Evolutionary conservation across 1,140 invertebrate genomes (phyloP), one percentile per base, ranked within the genome.

Genomic region (Drosophila seguyi): DNA sequence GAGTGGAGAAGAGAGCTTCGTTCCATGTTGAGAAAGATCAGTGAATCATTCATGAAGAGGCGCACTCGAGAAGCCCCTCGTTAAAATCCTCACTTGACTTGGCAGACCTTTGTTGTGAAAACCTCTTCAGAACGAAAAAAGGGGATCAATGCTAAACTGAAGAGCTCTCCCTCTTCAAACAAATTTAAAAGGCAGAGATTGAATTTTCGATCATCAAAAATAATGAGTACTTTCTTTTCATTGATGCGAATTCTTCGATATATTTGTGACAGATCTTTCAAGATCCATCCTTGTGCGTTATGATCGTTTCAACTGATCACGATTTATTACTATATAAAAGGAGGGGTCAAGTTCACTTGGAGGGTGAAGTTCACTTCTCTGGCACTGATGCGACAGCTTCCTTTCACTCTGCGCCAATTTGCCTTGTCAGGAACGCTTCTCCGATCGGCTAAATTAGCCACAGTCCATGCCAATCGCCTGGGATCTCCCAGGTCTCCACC

Each of bases 361-460:
- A 58, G 52, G 44, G 38, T 42, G 53, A 60, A 31, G 39, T 22
- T 59, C 25, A 13, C 52, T 20, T 29, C 10, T 45, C 22, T 29
- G 56, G 63, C 36, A 50, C 38, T 66, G 36, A 69, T 22, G 27
- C 34, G 36, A 63, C 18, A 42, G 41, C 62, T 41, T 72, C 67
- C 52, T 29, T 58, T 71, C 52, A 68, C 68, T 34, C n/a, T 22
- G 34, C 31, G 18, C 36, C 34, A 48, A 34, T 63, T 45, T 18
- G 36, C 25, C 25, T 34, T 56, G 47, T 67, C 63, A 83, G 68
- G 76, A 84, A 72, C 34, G 53, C 48, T 68, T 52, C 41, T 65
- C 58, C 44, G 66, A 63, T 84, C 66, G 59, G 61, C 63, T 68
- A 61, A 82, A 87, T 87, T 86, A 79, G 79, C 58, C 53, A 65